phyloP scores from a whole-genome alignment of 2,797 vertebrate genomes.

The Glyptemys insculpta region DNA sequence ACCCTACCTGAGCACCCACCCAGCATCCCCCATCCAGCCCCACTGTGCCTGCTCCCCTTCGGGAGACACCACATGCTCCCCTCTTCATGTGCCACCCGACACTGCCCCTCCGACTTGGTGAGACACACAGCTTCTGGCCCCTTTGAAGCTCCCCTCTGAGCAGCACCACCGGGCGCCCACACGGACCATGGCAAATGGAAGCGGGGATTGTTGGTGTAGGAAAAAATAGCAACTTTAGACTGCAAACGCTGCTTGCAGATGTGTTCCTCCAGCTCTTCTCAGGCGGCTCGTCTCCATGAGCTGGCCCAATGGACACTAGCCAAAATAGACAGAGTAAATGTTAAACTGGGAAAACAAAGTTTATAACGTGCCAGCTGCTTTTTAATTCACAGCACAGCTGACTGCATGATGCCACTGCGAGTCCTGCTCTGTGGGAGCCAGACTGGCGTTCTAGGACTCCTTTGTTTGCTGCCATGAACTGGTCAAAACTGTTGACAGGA shows the following conservation, averaged over 20 bases:
- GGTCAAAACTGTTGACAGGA: slow-evolving; percentile 47
- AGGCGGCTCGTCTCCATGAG: not conserved
- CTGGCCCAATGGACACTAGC: not conserved
- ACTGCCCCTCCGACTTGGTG: not conserved
- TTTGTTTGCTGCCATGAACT: slow-evolving; percentile 46
- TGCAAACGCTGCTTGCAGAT: not conserved
- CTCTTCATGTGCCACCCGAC: not conserved
- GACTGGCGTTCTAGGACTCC: not conserved
- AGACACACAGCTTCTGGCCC: not conserved
- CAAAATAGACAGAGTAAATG: no score
- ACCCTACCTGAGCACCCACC: no score
- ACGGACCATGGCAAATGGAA: not conserved
- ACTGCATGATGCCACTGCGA: no score
- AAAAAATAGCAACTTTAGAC: not conserved
- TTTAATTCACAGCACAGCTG: not conserved
- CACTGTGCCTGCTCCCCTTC: not conserved
- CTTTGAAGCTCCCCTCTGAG: no score
- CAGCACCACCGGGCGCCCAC: no score
- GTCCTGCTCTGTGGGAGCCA: not conserved
- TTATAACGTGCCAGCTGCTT: not conserved
- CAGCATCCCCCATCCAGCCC: not conserved
- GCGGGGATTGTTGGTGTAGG: not conserved
- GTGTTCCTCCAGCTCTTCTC: not conserved
- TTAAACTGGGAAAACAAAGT: not conserved
- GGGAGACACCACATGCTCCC: not conserved